phyloP scores from a whole-genome alignment of 1,140 invertebrate genomes.

The Drosophila mauritiana region DNA sequence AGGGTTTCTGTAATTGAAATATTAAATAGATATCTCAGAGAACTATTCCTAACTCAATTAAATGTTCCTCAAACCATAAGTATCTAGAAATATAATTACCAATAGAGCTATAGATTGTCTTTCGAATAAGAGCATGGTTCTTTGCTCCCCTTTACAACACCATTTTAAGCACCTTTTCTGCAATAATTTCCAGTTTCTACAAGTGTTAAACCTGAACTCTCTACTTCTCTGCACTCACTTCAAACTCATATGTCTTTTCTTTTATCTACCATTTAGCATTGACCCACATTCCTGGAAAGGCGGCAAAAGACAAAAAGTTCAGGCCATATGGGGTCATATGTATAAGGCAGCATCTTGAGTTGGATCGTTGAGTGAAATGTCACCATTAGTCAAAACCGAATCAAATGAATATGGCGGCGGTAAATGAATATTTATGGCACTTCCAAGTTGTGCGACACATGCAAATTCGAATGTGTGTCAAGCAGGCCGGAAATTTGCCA shows the following conservation, averaged over 20 bases:
- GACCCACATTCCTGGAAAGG: constrained; percentile 71
- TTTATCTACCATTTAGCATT: constrained; percentile 51
- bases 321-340: constrained; percentile 16
- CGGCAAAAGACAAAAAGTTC: constrained; percentile 38
- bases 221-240: not conserved
- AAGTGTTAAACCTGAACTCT: not conserved
- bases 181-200: no score
- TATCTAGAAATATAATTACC: no score
- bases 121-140: no score
- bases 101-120: not conserved
- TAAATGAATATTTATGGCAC: constrained; percentile 52
- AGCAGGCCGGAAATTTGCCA: constrained; percentile 70
- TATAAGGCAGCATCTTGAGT: constrained; percentile 24
- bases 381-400: constrained; percentile 61
- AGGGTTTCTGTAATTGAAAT: no score
- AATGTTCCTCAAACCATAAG: no score
- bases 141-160: no score
- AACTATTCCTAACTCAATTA: no score
- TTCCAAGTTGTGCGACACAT: constrained; percentile 55
- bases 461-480: constrained; percentile 71
- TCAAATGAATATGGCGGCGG: constrained; percentile 13
- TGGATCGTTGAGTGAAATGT: constrained; percentile 28
- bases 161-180: not conserved
- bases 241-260: not conserved
- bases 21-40: no score